Conservation (phyloP, 2,888 invertebrate species). For the Tenodera sinensis region DNA sequence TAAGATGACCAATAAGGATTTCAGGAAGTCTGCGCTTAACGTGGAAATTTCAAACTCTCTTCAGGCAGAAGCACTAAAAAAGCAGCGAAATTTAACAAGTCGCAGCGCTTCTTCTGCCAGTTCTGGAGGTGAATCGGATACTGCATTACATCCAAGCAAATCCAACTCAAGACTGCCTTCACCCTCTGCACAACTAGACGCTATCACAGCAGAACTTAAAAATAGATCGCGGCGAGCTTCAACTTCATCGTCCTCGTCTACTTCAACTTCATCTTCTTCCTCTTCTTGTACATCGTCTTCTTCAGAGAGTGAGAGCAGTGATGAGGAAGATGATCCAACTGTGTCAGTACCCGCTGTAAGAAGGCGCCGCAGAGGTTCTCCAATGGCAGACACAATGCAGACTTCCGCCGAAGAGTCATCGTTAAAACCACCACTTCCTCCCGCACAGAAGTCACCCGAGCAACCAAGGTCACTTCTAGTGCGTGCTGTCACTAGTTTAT, state of each 20-base stretch:
- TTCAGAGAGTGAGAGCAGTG: not conserved
- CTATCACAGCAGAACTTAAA: not conserved
- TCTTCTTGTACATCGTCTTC: slow-evolving; percentile 32
- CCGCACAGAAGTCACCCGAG: slow-evolving; percentile 52
- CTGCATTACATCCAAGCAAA: not conserved
- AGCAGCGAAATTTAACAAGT: slow-evolving; percentile 36
- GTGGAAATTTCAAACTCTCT: slow-evolving; percentile 50
- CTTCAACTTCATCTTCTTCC: slow-evolving; percentile 39
- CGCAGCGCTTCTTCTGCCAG: slow-evolving; percentile 8
- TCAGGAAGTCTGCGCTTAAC: slow-evolving; percentile 69
- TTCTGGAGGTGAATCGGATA: slow-evolving; percentile 13
- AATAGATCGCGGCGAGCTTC: not conserved
- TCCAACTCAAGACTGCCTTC: not conserved
- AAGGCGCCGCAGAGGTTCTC: not conserved
- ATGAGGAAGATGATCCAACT: not conserved
- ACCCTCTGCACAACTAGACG: not conserved
- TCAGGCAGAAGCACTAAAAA: slow-evolving; percentile 43
- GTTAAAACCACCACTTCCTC: slow-evolving; percentile 52
- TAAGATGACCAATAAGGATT: slow-evolving; percentile 61
- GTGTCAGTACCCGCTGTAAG: not conserved
- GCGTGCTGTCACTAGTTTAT: slow-evolving; percentile 70
- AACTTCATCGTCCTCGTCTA: slow-evolving; percentile 33
- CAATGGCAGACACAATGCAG: not conserved
- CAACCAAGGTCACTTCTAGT: slow-evolving; percentile 70
- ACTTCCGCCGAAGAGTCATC: slow-evolving; percentile 46